A percentile compares a stretch with the other conserved stretches of the same genome.
Conservation (phyloP, 1,140 invertebrate species). For the Scaptomyza montana region DNA sequence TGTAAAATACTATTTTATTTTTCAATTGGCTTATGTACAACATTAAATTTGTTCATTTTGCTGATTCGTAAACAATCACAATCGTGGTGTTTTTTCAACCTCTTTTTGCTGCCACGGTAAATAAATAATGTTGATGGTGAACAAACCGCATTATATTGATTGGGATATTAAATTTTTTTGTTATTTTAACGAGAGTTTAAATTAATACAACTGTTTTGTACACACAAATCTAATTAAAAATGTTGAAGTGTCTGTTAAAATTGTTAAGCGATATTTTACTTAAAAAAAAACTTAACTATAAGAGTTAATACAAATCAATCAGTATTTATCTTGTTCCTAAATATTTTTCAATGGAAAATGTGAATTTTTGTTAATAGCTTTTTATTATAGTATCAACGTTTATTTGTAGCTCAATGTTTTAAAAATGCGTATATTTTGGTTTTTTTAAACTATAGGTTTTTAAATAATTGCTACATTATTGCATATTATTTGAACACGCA, state of each 20-base stretch:
- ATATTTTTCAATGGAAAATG: no score
- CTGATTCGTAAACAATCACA: conserved; percentile 68
- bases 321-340: no score
- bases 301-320: no score
- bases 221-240: not conserved
- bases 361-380: no score
- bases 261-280: no score
- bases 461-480: no score
- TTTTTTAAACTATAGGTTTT: no score
- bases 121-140: conserved; percentile 46
- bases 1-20: conserved; percentile 63
- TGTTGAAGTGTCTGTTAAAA: no score
- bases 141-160: conserved; percentile 69
- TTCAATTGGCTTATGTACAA: conserved; percentile 50
- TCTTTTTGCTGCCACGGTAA: not conserved
- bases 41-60: conserved; percentile 60
- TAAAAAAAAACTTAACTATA: no score
- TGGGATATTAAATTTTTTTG: conserved; percentile 40
- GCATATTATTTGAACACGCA: not conserved
- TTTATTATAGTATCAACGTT: no score
- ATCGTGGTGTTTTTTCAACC: conserved; percentile 5
- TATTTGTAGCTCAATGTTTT: no score
- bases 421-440: no score
- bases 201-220: not conserved
- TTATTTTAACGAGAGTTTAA: not conserved